These are phyloP conservation scores for Sarcophaga subvicina DNA, from an alignment of 2,888 invertebrate species.

Conservation along the genomic window DNA sequence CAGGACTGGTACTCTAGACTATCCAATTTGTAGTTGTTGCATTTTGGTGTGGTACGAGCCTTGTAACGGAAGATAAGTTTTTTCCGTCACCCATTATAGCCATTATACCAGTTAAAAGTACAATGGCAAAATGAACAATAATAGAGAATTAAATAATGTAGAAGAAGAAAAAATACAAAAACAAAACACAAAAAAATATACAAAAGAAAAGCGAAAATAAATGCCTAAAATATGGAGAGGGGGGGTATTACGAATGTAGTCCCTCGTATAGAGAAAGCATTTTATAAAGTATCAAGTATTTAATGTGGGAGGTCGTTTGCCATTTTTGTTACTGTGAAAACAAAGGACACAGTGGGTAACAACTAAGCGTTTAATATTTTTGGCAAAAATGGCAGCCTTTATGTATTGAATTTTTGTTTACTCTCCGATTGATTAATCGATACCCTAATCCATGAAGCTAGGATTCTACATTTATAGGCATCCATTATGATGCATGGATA, in stretches of 20 bases:
- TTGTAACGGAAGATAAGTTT: slow-evolving; percentile 60
- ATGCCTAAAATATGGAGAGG: slow-evolving; percentile 31
- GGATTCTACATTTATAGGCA: too few relatives aligned
- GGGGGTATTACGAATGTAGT: background rate
- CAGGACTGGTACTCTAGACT: slow-evolving; percentile 32
- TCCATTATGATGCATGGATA: too few relatives aligned
- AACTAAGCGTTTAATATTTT: too few relatives aligned
- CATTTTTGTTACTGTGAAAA: slow-evolving; percentile 37
- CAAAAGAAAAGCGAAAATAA: slow-evolving; percentile 26
- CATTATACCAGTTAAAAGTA: slow-evolving; percentile 33
- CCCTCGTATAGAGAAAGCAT: slow-evolving; percentile 11
- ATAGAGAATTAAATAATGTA: slow-evolving; percentile 30
- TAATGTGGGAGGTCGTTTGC: slow-evolving; percentile 44
- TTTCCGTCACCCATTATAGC: slow-evolving; percentile 38
- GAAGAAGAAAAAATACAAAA: slow-evolving; percentile 31
- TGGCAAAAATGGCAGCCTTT: too few relatives aligned
- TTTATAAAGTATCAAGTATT: slow-evolving; percentile 43
- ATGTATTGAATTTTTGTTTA: too few relatives aligned
- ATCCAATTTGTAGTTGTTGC: slow-evolving; percentile 32
- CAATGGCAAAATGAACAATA: slow-evolving; percentile 44
- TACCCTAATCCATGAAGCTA: too few relatives aligned
- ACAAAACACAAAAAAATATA: slow-evolving; percentile 15
- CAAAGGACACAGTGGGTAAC: background rate
- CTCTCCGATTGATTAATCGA: too few relatives aligned
- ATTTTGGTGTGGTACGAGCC: slow-evolving; percentile 14